Percentiles rank a stretch among this genome's conserved stretches.
Conservation (phyloP, 2,113 vertebrate genomes). For the Aldabrachelys gigantea region DNA sequence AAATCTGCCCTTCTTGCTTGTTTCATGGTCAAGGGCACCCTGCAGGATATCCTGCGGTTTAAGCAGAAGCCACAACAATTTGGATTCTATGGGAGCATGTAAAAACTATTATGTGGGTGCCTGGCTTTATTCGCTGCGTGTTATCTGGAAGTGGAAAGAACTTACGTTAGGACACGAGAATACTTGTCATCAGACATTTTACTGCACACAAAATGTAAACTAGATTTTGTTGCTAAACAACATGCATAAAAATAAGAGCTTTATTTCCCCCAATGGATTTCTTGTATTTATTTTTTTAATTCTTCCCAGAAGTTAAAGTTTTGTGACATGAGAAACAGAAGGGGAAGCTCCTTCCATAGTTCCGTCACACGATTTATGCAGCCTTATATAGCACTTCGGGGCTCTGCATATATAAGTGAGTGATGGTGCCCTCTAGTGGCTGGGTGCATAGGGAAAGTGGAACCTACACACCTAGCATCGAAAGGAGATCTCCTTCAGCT, state of each 20-base stretch:
- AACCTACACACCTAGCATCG: not conserved
- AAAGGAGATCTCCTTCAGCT: not conserved
- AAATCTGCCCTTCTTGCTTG: not conserved
- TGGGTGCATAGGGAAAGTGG: not conserved
- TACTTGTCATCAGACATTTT: not conserved
- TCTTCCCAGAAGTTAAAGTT: not conserved
- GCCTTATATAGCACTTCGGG: not conserved
- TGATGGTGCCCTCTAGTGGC: not conserved
- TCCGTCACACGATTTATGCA: not conserved
- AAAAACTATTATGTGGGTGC: slow-evolving; percentile 26
- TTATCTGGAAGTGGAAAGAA: not conserved
- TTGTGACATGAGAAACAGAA: not conserved
- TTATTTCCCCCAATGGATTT: not conserved
- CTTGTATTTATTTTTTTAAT: not conserved
- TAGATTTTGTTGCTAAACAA: not conserved
- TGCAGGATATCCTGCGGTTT: slow-evolving; percentile 3
- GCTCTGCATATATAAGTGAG: not conserved
- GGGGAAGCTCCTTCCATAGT: not conserved
- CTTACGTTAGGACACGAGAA: not conserved
- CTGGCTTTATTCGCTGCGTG: not conserved
- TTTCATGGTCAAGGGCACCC: slow-evolving; percentile 26
- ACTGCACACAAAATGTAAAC: not conserved
- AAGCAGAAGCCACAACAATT: not conserved
- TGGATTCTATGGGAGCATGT: slow-evolving; percentile 1
- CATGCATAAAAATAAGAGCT: not conserved